Percentiles rank a stretch among this genome's conserved stretches.
Evolutionary conservation across 64 coral and sea anemone species (phyloP).

Genomic region (Cladopsammia gracilis): DNA sequence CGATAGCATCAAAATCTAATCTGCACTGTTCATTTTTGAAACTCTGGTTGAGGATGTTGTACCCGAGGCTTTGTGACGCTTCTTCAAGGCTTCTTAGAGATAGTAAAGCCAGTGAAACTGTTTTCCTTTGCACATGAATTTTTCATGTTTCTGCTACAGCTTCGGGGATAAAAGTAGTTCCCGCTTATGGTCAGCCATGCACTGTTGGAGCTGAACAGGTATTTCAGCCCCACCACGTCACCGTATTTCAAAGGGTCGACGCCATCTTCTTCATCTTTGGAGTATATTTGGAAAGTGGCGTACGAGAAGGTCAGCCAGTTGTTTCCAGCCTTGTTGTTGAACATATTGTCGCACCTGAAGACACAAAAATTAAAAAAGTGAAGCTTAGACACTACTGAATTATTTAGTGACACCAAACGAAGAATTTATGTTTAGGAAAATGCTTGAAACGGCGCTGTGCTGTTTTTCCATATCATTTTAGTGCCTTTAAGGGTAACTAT

Average conservation of each 20-base stretch:
- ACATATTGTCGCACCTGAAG: too few species aligned
- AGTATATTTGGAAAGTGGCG: conserved; percentile 54
- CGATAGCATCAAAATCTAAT: too few species aligned
- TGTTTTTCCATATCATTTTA: too few species aligned
- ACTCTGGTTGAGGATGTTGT: too few species aligned
- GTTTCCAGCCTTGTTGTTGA: not conserved
- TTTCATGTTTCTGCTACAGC: conserved; percentile 26
- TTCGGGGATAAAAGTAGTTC: conserved; percentile 1
- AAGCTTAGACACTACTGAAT: too few species aligned
- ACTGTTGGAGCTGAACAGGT: not conserved
- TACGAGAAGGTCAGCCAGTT: not conserved
- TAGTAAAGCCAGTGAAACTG: conserved; percentile 41
- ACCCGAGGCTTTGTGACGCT: too few species aligned
- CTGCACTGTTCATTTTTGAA: too few species aligned
- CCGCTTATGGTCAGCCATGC: conserved; percentile 56
- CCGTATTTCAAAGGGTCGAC: conserved; percentile 67
- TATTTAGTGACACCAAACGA: too few species aligned
- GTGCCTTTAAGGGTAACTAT: too few species aligned
- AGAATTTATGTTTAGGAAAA: too few species aligned
- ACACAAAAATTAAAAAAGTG: too few species aligned
- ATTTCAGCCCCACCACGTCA: conserved; percentile 62
- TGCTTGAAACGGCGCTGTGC: too few species aligned
- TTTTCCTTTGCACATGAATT: conserved; percentile 12
- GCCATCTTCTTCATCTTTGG: conserved; percentile 25
- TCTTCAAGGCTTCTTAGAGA: conserved; percentile 25